Percentiles rank a stretch among this genome's conserved stretches.
phyloP scores from a whole-genome alignment of 2,888 invertebrate species.

The Helicoverpa assulta region DNA sequence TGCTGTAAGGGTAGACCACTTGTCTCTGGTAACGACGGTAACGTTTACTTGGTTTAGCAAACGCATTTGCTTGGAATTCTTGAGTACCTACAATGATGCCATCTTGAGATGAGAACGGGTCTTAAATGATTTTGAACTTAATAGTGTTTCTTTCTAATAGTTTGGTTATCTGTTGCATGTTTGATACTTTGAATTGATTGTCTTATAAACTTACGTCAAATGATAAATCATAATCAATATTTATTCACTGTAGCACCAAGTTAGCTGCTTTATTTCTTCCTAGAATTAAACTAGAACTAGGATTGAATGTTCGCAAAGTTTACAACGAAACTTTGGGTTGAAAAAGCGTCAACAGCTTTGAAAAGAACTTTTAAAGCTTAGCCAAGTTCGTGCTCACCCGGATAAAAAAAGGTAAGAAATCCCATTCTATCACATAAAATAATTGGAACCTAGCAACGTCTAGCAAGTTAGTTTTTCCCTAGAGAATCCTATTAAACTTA shows the following conservation, averaged over 20 bases:
- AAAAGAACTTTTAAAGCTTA: neutral
- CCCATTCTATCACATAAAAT: neutral
- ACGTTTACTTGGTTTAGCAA: constrained; percentile 40
- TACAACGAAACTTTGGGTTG: neutral
- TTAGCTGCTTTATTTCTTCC: too few species aligned
- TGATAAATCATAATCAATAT: too few species aligned
- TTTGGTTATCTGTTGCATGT: too few species aligned
- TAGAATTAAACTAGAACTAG: too few species aligned
- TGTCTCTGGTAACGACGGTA: constrained; percentile 40
- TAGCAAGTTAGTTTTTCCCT: neutral
- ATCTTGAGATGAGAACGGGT: constrained; percentile 4
- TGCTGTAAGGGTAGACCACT: constrained; percentile 36
- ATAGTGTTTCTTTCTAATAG: too few species aligned
- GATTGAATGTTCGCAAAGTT: neutral
- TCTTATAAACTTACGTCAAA: too few species aligned
- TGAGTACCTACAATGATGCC: constrained; percentile 35
- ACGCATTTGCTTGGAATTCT: constrained; percentile 23
- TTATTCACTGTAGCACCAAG: too few species aligned
- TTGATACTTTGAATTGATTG: too few species aligned
- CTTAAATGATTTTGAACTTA: too few species aligned
- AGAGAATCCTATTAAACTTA: neutral
- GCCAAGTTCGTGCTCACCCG: neutral
- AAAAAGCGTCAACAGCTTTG: neutral
- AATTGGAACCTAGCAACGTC: neutral
- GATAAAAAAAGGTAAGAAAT: neutral